Evolutionary conservation across 2,888 invertebrate species (phyloP).

Genomic region (Aphodius sticticus): DNA sequence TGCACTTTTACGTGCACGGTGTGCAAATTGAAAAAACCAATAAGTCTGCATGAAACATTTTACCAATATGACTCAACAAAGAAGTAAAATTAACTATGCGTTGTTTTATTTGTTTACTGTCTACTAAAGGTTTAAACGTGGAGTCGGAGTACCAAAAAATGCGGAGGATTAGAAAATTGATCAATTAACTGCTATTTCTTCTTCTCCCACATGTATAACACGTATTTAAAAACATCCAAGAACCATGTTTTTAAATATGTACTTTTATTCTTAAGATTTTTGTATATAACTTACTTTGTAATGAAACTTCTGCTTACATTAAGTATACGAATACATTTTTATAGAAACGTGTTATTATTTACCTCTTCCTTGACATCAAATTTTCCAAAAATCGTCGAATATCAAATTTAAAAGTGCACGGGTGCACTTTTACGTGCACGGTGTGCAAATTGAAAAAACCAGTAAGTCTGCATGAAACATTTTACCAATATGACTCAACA

Average conservation of each 20-base stretch:
- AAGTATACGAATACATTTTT: background rate
- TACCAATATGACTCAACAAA: too few relatives aligned
- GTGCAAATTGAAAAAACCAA: background rate
- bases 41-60: background rate
- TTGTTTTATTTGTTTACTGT: too few relatives aligned
- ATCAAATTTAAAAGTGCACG: background rate
- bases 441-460: background rate
- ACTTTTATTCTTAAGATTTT: background rate
- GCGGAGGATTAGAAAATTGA: slow-evolving; percentile 21
- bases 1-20: background rate
- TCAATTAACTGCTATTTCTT: slow-evolving; percentile 5
- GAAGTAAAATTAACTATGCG: too few relatives aligned
- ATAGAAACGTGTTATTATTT: background rate
- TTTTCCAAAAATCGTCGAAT: background rate
- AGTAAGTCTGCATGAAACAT: too few relatives aligned
- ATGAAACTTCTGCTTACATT: background rate
- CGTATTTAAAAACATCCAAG: slow-evolving; percentile 15
- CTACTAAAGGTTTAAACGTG: too few relatives aligned
- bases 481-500: background rate
- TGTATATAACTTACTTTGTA: background rate
- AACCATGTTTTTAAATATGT: slow-evolving; percentile 13
- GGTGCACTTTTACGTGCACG: background rate
- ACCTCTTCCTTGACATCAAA: background rate
- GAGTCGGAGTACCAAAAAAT: too few relatives aligned
- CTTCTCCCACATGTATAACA: slow-evolving; percentile 14